Base-by-base conservation (phyloP, 2,797 vertebrate species). In the Notolepis coatsorum region DNA sequence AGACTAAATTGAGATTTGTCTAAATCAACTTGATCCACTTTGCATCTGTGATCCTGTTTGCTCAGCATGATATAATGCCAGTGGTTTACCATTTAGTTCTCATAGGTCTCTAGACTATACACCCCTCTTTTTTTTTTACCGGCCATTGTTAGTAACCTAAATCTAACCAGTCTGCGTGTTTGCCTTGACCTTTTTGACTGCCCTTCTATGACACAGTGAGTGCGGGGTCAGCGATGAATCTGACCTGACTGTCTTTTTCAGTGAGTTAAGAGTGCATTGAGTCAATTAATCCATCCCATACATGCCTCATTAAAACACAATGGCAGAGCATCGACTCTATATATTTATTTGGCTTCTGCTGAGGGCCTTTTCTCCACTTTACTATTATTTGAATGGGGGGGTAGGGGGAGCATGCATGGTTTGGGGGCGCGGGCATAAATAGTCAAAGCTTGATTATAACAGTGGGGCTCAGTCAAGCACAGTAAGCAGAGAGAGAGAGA, bases 241-340 rank as follows among this genome's bases (percentile, higher is more conserved):
- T 24, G 39, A 23, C 27, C 23, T 39, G 5, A 18, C 25, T 38
- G 21, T 33, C 31, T 49, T 64, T 50, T 59, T 54, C 49, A 65
- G 24, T 5, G 17, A 35, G 62, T 39, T 42, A 56, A 65, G 65
- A 75, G 39, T n/a, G 33, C 64, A 28, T 61, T 58, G 35, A 83
- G 56, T 81, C 65, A 70, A 73, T 82, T 60, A 80, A 73, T 77
- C 54, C 18, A 48, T 53, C 63, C 50, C 33, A 47, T 68, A 46
- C 52, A 76, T 3, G 37, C 30, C 55, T 85, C 80, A 81, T 84
- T 80, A 73, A 65, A 74, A 50, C 75, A 79, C 71, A 85, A 80
- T 38, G 42, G 60, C 52, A 0, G 4, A 63, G 55, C 59, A 75
- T 74, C 15, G 15, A 65, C 64, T 64, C 23, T 7, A 79, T 50